phyloP scores from a whole-genome alignment of 2,113 vertebrate species.

The Eurypyga helias region DNA sequence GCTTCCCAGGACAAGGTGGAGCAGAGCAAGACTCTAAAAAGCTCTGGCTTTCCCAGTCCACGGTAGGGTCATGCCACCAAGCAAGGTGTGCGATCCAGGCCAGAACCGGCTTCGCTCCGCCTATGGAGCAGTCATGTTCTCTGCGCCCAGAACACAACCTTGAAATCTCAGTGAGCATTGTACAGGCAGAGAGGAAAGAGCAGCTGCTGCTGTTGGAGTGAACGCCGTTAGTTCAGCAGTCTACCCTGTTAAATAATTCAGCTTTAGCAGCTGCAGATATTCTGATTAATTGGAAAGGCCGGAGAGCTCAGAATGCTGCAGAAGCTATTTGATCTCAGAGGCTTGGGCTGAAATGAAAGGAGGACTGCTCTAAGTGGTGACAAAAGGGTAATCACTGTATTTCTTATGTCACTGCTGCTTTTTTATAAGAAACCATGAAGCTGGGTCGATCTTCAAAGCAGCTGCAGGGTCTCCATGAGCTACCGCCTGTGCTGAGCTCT shows the following conservation, averaged over 20 bases:
- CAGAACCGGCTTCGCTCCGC: neutral
- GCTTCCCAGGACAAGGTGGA: neutral
- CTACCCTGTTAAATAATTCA: constrained; percentile 56
- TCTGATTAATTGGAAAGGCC: constrained; percentile 23
- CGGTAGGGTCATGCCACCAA: neutral
- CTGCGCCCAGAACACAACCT: neutral
- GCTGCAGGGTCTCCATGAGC: neutral
- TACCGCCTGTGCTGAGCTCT: neutral
- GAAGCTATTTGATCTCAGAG: constrained; percentile 14
- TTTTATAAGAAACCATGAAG: neutral
- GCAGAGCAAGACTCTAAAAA: neutral
- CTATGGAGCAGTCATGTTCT: neutral
- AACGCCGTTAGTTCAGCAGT: neutral
- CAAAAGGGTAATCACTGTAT: neutral
- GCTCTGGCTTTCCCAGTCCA: neutral
- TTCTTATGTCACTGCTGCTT: neutral
- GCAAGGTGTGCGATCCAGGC: neutral
- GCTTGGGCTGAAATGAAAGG: neutral
- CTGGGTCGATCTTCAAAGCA: neutral
- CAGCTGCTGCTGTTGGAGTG: neutral
- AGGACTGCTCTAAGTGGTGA: neutral
- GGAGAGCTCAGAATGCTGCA: neutral
- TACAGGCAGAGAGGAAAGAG: neutral
- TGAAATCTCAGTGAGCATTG: neutral
- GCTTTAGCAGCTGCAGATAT: constrained; percentile 47